Conservation (phyloP, 1,140 invertebrate species). For the Drosophila teissieri region DNA sequence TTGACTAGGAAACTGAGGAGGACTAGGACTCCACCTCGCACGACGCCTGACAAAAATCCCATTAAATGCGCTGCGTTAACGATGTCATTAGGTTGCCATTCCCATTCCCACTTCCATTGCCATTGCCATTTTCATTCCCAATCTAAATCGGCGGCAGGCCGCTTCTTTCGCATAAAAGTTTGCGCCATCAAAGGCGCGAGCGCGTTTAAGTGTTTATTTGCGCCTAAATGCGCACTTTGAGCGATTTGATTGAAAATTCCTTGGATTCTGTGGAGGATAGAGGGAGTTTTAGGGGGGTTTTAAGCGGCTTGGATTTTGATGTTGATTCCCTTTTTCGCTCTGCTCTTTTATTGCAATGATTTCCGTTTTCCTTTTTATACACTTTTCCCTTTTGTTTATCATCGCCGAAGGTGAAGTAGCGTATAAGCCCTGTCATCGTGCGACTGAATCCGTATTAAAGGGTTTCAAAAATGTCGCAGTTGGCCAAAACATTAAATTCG, state of each 20-base stretch:
- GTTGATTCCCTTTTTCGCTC: slow-evolving; percentile 48
- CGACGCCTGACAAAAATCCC: slow-evolving; percentile 35
- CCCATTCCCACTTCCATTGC: not conserved
- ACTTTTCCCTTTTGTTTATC: slow-evolving; percentile 40
- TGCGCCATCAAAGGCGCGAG: slow-evolving; percentile 76
- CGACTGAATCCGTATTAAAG: not conserved
- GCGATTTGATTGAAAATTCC: slow-evolving; percentile 82
- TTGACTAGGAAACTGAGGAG: slow-evolving; percentile 26
- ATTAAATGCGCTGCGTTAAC: slow-evolving; percentile 75
- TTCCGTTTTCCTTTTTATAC: slow-evolving; percentile 60
- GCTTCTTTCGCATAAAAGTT: slow-evolving; percentile 67
- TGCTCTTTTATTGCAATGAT: slow-evolving; percentile 66
- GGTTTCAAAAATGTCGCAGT: not conserved
- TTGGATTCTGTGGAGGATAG: slow-evolving; percentile 9
- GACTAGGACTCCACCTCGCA: slow-evolving; percentile 6
- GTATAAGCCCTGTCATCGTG: slow-evolving; percentile 33
- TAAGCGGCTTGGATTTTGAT: slow-evolving; percentile 54
- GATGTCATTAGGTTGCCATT: slow-evolving; percentile 71
- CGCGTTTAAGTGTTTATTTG: slow-evolving; percentile 82
- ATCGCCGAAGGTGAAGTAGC: slow-evolving; percentile 32
- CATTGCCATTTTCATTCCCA: slow-evolving; percentile 17
- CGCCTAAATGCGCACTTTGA: slow-evolving; percentile 82
- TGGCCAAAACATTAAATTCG: not conserved
- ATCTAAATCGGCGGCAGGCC: slow-evolving; percentile 33
- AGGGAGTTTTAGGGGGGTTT: not conserved